A percentile compares a stretch with the other conserved stretches of the same genome.
Conservation (phyloP, 2,797 vertebrate species). For the Eidolon dupreanum region DNA sequence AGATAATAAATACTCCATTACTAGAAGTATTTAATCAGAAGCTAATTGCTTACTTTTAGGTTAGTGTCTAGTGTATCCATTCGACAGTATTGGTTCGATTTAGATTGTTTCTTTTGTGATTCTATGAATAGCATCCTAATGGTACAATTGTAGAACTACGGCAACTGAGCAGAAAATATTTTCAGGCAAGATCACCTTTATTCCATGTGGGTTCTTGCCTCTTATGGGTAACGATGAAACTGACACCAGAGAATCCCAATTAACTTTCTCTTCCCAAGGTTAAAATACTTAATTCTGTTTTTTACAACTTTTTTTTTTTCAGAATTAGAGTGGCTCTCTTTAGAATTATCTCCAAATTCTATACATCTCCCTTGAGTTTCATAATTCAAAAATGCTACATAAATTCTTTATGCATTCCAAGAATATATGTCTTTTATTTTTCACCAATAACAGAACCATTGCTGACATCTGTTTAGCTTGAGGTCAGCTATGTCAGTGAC, state of each 20-base stretch:
- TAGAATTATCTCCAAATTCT: slow-evolving; percentile 13
- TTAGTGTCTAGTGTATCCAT: neutral
- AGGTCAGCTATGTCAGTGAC: neutral
- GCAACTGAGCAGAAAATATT: neutral
- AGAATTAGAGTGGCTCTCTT: neutral
- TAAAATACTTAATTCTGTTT: neutral
- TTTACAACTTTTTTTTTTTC: neutral
- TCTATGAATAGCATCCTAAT: neutral
- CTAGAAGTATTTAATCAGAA: neutral
- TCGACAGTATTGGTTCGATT: neutral
- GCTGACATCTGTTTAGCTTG: slow-evolving; percentile 9
- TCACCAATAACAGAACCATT: neutral
- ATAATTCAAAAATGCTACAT: neutral
- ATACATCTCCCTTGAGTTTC: neutral
- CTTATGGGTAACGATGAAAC: neutral
- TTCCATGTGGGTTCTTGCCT: neutral
- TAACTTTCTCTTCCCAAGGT: neutral
- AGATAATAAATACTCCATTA: neutral
- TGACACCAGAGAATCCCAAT: neutral
- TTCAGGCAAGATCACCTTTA: neutral
- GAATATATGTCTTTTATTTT: neutral
- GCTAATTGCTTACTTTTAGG: neutral
- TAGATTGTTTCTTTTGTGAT: neutral
- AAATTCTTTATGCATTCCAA: neutral
- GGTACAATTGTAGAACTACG: neutral